Evolutionary conservation across 35 echinoderm and acorn worm genomes (phyloP), one percentile per base, ranked within the genome.

Genomic region (Apostichopus parvimensis): DNA sequence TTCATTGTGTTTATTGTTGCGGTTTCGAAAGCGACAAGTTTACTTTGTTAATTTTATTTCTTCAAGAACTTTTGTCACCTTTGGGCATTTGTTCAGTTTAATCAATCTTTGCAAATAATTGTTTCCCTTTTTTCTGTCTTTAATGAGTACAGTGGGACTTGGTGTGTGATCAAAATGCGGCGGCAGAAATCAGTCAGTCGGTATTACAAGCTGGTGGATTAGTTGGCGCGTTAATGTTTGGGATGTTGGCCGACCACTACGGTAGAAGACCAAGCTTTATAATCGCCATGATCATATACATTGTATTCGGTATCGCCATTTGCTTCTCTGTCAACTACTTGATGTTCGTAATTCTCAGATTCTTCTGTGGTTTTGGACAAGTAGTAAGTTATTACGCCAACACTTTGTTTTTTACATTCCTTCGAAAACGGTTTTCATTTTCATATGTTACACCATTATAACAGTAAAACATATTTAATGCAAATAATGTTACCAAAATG

Each of bases 221-320:
- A 7, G 10, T 45, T 8, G 86, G 86, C 4, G 62, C 62, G 15
- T 54, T 88, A n/a, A 22, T 88, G 5, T 88, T 88, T 28, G 86
- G 86, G 25, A 88, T 73, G 1, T 8, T 72, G 13, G 86, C 86
- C 17, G 61, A 88, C 34, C 64, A 25, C 8, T 72, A 72, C 62
- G 86, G 86, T 8, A 88, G 86, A 73, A n/a, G 86, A 65, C 86
- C 61, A 66, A 88, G 6, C 24, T 88, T 88, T 18, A 61, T 88
- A 5, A 3, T 73, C 11, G 60, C 23, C 17, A 20, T 88, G 61
- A 8, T 88, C 0, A 66, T 73, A n/a, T 73, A 72, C 17, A 54
- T 6, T 28, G 11, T 72, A 20, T 64, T 64, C 5, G 62, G 86
- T 54, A 73, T 52, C 5, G 8, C 14, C 7, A 12, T 88, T 6